phyloP scores from a whole-genome alignment of 2,888 invertebrate genomes.

The Lepas anatifera region DNA sequence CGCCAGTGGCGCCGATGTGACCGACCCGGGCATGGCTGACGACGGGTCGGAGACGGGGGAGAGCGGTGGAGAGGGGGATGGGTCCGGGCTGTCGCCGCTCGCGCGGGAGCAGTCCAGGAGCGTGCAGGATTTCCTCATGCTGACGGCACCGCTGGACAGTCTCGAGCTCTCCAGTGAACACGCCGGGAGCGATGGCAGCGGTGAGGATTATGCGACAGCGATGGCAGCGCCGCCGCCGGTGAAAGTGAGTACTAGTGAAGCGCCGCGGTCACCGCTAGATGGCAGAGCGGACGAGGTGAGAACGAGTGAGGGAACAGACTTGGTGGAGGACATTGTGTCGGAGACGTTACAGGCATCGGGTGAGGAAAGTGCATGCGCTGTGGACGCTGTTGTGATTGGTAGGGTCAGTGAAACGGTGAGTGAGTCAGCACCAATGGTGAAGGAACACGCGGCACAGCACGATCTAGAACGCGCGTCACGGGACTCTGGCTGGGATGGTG shows the following conservation, averaged over 20 bases:
- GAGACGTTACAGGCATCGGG: too few species aligned
- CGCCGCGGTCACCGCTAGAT: too few species aligned
- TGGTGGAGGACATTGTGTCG: too few species aligned
- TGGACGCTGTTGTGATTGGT: too few species aligned
- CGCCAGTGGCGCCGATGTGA: not conserved
- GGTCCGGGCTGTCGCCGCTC: constrained; percentile 46
- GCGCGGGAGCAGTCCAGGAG: constrained; percentile 52
- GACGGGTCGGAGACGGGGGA: constrained; percentile 35
- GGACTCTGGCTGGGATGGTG: not conserved
- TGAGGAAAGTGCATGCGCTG: too few species aligned
- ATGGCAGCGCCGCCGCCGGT: not conserved
- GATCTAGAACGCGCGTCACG: too few species aligned
- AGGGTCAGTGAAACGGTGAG: too few species aligned
- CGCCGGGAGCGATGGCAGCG: not conserved
- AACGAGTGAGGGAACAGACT: too few species aligned
- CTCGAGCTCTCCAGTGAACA: constrained; percentile 26
- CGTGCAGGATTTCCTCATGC: constrained; percentile 51
- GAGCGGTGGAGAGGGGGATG: constrained; percentile 31
- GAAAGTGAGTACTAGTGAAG: too few species aligned
- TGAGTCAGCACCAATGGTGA: too few species aligned
- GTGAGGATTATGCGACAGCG: not conserved
- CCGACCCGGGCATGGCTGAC: not conserved
- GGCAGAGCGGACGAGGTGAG: too few species aligned
- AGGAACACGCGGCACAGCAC: too few species aligned
- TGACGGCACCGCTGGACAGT: constrained; percentile 51